These are phyloP conservation scores for Larimichthys crocea DNA, from an alignment of 2,113 vertebrate species.

Conservation along the genomic window DNA sequence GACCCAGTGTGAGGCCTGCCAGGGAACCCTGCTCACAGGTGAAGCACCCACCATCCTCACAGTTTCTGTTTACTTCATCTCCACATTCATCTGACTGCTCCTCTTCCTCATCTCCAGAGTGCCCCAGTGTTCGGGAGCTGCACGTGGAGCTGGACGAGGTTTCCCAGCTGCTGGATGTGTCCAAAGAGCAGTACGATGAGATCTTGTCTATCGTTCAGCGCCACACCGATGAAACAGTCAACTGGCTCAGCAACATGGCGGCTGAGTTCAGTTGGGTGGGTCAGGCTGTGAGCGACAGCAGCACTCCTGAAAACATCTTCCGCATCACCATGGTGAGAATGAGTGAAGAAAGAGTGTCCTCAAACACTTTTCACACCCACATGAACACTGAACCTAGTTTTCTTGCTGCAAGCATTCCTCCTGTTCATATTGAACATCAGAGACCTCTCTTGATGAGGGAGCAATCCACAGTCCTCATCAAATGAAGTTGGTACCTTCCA, in stretches of 20 bases:
- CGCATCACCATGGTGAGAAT: conserved; percentile 85
- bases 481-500: too few species aligned
- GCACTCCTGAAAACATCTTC: conserved; percentile 82
- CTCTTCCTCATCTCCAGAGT: conserved; percentile 81
- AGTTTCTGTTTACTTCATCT: not conserved
- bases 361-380: not conserved
- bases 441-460: too few species aligned
- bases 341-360: not conserved
- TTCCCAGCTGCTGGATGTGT: conserved; percentile 87
- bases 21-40: conserved; percentile 88
- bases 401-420: not conserved
- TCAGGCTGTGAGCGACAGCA: conserved; percentile 80
- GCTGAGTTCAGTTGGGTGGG: conserved; percentile 90
- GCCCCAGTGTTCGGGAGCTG: conserved; percentile 86
- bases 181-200: conserved; percentile 89
- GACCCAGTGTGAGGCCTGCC: conserved; percentile 88
- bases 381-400: not conserved
- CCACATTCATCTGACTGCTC: not conserved
- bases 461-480: too few species aligned
- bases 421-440: not conserved
- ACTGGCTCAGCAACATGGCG: conserved; percentile 88
- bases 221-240: conserved; percentile 88
- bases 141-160: conserved; percentile 88
- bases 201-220: conserved; percentile 86
- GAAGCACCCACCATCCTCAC: conserved; percentile 50